These are phyloP conservation scores for Halichoeres trimaculatus DNA, from an alignment of 2,113 vertebrate species.

Conservation along the genomic window DNA sequence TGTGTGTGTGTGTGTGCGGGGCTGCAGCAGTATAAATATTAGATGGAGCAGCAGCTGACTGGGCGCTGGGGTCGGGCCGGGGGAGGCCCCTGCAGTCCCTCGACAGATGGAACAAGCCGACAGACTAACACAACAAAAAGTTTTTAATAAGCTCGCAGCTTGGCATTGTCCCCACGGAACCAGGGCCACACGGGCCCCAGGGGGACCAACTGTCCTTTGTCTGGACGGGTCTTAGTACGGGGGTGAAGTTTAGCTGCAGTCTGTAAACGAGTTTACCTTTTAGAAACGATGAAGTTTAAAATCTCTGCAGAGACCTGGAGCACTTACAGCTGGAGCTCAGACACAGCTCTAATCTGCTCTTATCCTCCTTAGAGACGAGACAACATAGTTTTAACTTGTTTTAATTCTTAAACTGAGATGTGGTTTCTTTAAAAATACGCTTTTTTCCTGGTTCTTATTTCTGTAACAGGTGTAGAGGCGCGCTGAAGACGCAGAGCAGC, in stretches of 20 bases:
- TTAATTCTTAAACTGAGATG: not conserved
- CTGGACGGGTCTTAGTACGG: conserved; percentile 71
- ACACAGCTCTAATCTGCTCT: conserved; percentile 16
- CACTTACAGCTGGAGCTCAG: conserved; percentile 37
- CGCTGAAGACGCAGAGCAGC: too few relatives aligned
- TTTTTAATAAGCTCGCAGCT: conserved; percentile 88
- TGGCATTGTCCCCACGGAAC: conserved; percentile 84
- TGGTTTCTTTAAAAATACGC: too few relatives aligned
- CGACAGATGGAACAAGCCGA: conserved; percentile 96
- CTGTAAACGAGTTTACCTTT: not conserved
- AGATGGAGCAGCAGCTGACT: conserved; percentile 95
- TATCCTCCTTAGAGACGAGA: conserved; percentile 10
- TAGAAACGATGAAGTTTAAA: conserved; percentile 1
- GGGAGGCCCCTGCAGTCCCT: conserved; percentile 84
- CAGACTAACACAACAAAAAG: conserved; percentile 81
- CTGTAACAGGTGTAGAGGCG: too few relatives aligned
- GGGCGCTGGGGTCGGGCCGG: conserved; percentile 78
- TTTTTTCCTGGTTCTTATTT: too few relatives aligned
- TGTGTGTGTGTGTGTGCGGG: too few relatives aligned
- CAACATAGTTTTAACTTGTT: not conserved
- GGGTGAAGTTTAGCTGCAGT: conserved; percentile 49
- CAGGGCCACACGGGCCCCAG: conserved; percentile 74
- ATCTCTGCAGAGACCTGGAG: not conserved
- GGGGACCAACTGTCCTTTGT: conserved; percentile 86
- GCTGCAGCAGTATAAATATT: conserved; percentile 94